Percentiles rank a stretch among this genome's conserved stretches.
Conservation (phyloP, 2,888 invertebrate species). For the Neocrepidodera transversa region DNA sequence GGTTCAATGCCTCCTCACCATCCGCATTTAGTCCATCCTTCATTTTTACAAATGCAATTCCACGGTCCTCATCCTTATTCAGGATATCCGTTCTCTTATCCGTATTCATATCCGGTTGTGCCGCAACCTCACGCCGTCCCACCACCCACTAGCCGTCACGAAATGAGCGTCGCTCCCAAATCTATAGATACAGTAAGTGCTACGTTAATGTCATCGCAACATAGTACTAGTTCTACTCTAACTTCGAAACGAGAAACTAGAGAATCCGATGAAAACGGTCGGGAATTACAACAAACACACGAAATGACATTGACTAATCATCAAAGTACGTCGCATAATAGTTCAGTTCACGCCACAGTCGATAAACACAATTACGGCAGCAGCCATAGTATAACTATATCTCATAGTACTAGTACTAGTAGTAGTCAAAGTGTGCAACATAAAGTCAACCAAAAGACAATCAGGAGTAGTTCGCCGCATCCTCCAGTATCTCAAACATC, state of each 20-base stretch:
- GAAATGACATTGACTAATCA: constrained; percentile 73
- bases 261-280: constrained; percentile 53
- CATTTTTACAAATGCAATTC: constrained; percentile 69
- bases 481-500: constrained; percentile 42
- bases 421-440: constrained; percentile 69
- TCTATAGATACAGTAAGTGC: constrained; percentile 67
- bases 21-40: constrained; percentile 69
- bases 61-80: constrained; percentile 71
- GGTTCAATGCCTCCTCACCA: constrained; percentile 74
- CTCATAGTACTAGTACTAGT: constrained; percentile 72
- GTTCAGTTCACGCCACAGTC: constrained; percentile 70
- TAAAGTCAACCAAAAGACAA: constrained; percentile 59
- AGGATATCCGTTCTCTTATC: constrained; percentile 73
- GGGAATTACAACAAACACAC: constrained; percentile 69
- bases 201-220: constrained; percentile 73
- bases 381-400: constrained; percentile 68
- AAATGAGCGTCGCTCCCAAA: constrained; percentile 47
- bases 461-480: constrained; percentile 56
- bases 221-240: constrained; percentile 75
- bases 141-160: constrained; percentile 61
- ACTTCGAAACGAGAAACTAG: constrained; percentile 71
- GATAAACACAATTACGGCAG: constrained; percentile 66
- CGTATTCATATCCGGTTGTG: constrained; percentile 76
- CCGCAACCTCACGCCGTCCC: constrained; percentile 79
- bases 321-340: constrained; percentile 70